These are phyloP conservation scores for Garra rufa DNA, from an alignment of 2,113 vertebrate species.

Conservation along the genomic window DNA sequence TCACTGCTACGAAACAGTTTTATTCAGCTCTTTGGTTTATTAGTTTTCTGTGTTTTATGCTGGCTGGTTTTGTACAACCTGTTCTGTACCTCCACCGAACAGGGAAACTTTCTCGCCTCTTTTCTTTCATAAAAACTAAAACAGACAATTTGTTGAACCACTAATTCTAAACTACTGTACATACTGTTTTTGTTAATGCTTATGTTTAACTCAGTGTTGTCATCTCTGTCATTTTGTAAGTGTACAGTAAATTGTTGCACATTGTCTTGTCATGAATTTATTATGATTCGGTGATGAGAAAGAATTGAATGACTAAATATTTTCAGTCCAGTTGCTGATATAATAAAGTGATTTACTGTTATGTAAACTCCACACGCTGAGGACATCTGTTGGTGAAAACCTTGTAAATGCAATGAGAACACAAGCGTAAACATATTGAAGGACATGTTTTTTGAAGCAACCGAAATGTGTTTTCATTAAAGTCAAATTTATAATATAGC, in stretches of 20 bases:
- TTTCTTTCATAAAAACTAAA: not conserved
- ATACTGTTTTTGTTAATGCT: not conserved
- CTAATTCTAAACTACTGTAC: not conserved
- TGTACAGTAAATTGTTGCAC: too few species aligned
- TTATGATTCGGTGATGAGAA: not conserved
- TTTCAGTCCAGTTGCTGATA: not conserved
- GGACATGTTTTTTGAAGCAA: too few species aligned
- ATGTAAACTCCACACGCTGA: not conserved
- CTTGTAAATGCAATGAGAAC: not conserved
- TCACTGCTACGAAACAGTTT: not conserved
- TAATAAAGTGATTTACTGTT: not conserved
- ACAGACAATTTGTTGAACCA: not conserved
- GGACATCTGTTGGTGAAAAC: too few species aligned
- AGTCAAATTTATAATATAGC: too few species aligned
- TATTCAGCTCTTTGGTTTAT: not conserved
- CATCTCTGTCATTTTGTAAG: too few species aligned
- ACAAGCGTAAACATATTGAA: too few species aligned
- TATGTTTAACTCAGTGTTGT: not conserved
- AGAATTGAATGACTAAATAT: not conserved
- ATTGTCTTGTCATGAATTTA: not conserved
- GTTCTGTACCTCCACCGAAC: slow-evolving; percentile 15
- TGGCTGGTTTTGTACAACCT: slow-evolving; percentile 29
- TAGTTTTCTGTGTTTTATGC: slow-evolving; percentile 18
- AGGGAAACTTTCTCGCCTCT: not conserved
- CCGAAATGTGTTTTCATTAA: too few species aligned